Evolutionary conservation across 2,797 vertebrate species (phyloP), one percentile per base, ranked within the genome.

Genomic region (Intellagama lesueurii): DNA sequence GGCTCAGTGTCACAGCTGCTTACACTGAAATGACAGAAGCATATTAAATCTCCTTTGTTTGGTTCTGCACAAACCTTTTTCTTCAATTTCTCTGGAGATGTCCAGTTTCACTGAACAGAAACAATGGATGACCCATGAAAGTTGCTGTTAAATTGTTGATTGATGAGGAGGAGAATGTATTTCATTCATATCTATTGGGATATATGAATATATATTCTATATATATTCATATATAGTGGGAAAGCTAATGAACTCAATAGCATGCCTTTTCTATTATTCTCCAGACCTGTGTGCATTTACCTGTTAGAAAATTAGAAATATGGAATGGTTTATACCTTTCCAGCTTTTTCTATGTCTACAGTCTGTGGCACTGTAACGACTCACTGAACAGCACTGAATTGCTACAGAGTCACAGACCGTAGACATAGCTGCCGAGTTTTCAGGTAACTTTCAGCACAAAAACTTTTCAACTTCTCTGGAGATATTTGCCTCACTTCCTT

Each of bases 1-100:
- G 92, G 90, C 88, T 94, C 85, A 90, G 87, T 81, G 87, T 90
- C 89, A 94, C 47, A 84, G 87, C 75, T 88, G 90, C 89, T 95
- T 93, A 92, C 82, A 69, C 22, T 90, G 72, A 90, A 94, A 70
- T 88, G 93, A 81, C 81, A 90, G 81, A 87, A 87, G 60, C 68
- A 28, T 72, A 89, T 94, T 95, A 89, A 92, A 94, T 91, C 83
- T 85, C 83, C 90, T 94, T 77, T 22, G 16, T 94, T 77, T 22
- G 16, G 70, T 93, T 64, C 66, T 79, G n/a, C 56, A 66, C 70
- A 83, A 75, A 76, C 91, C 88, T 87, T 93, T 86, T 68, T 88
- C 92, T 81, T 82, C 82, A 90, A 86, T 76, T 2, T 52, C 66
- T 66, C 60, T 47, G 8, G 40, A 94, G 82, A 66, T 89, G 52